These are phyloP conservation scores for Trachurus trachurus DNA, from an alignment of 2,797 vertebrate species.

Conservation along the genomic window DNA sequence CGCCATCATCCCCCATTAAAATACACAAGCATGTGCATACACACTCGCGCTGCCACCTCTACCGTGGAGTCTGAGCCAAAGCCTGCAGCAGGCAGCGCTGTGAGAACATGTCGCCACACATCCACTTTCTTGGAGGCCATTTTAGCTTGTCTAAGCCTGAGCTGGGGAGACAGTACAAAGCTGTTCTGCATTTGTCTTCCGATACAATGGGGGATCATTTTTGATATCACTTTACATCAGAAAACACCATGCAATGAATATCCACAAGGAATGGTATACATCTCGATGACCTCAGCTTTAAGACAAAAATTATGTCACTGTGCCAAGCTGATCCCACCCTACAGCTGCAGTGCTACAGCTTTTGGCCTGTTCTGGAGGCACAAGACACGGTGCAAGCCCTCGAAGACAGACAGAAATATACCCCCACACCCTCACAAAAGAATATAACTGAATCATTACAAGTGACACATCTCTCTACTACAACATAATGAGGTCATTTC, in stretches of 20 bases:
- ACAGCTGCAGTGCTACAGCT: conserved; percentile 54
- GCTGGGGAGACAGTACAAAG: conserved; percentile 23
- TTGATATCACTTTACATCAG: conserved; percentile 51
- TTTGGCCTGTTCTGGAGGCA: conserved; percentile 16
- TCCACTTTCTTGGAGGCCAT: conserved; percentile 61
- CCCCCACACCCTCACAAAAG: neutral
- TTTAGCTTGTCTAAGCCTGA: conserved; percentile 63
- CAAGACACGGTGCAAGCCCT: conserved; percentile 17
- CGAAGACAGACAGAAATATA: conserved; percentile 19
- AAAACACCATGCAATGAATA: conserved; percentile 37
- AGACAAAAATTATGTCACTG: conserved; percentile 16
- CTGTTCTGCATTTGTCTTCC: conserved; percentile 34
- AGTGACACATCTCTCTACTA: conserved; percentile 28
- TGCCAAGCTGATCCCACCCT: conserved; percentile 57
- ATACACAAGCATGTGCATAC: conserved; percentile 37
- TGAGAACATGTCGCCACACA: conserved; percentile 71
- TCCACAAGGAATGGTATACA: conserved; percentile 21
- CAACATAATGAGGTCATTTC: conserved; percentile 52
- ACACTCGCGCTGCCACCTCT: conserved; percentile 45
- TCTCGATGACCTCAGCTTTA: conserved; percentile 39
- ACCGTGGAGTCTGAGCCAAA: conserved; percentile 53
- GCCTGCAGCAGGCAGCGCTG: conserved; percentile 51
- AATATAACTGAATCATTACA: conserved; percentile 18
- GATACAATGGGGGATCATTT: conserved; percentile 13
- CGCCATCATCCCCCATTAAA: conserved; percentile 30